Evolutionary conservation across 2,797 vertebrate genomes (phyloP).

Genomic region (Tokudaia muenninki): DNA sequence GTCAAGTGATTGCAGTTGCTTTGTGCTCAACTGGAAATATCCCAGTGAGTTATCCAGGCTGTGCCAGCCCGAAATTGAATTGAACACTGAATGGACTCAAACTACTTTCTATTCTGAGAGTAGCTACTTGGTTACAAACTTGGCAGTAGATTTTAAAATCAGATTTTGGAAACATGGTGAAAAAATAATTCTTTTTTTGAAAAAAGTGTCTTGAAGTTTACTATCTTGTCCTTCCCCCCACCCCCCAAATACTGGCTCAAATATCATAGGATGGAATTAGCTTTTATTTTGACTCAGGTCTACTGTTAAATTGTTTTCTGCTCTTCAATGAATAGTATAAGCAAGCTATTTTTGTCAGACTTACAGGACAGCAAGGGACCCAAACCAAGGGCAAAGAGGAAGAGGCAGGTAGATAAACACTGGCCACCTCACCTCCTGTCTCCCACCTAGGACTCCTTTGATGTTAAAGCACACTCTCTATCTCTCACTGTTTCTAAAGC

Average conservation of each 20-base stretch:
- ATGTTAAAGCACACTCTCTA: conserved; percentile 11
- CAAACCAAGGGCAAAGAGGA: not conserved
- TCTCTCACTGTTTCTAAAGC: conserved; percentile 32
- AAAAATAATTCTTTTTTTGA: not conserved
- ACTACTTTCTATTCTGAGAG: conserved; percentile 62
- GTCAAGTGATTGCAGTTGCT: conserved; percentile 68
- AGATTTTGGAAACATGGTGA: conserved; percentile 58
- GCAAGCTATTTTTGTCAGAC: not conserved
- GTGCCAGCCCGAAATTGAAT: conserved; percentile 46
- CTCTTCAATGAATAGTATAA: not conserved
- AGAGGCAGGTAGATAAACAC: not conserved
- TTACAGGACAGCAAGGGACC: not conserved
- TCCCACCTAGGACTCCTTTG: not conserved
- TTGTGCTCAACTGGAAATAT: conserved; percentile 68
- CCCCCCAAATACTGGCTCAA: not conserved
- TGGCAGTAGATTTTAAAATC: conserved; percentile 57
- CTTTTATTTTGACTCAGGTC: not conserved
- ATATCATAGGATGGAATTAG: not conserved
- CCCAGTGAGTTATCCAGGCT: conserved; percentile 48
- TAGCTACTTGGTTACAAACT: conserved; percentile 53
- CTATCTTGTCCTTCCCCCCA: not conserved
- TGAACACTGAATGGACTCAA: conserved; percentile 59
- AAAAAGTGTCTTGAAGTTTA: conserved; percentile 3
- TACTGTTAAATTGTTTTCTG: conserved; percentile 1
- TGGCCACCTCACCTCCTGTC: not conserved